Percentiles rank a stretch among this genome's conserved stretches.
These are phyloP conservation scores for Eustalomyia histrio DNA, from an alignment of 2,888 invertebrate genomes.

Conservation along the genomic window DNA sequence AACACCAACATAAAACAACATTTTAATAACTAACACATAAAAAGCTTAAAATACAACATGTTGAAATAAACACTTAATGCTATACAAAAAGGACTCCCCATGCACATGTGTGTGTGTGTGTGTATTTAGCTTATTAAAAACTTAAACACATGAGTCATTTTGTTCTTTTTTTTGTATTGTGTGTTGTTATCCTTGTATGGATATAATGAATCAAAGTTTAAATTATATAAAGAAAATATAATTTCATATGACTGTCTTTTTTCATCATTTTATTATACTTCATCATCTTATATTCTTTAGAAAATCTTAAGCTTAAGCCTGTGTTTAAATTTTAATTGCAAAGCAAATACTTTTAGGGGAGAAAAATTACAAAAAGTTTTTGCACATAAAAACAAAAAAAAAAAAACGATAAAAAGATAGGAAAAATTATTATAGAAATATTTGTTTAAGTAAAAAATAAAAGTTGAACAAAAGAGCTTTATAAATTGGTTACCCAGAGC, in stretches of 20 bases:
- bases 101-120: conserved; percentile 2
- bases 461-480: conserved; percentile 53
- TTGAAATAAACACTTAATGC: conserved; percentile 42
- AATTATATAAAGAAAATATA: conserved; percentile 1
- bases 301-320: conserved; percentile 57
- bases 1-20: conserved; percentile 45
- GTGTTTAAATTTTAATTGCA: conserved; percentile 63
- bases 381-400: conserved; percentile 25
- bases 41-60: conserved; percentile 36
- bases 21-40: conserved; percentile 53
- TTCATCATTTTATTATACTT: conserved; percentile 5
- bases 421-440: conserved; percentile 49
- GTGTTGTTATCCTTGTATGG: conserved; percentile 21
- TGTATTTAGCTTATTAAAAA: conserved; percentile 51
- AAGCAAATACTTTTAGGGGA: conserved; percentile 61
- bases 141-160: conserved; percentile 44
- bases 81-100: neutral
- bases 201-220: conserved; percentile 52
- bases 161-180: conserved; percentile 37
- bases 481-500: conserved; percentile 66
- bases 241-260: conserved; percentile 2
- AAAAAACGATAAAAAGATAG: conserved; percentile 6
- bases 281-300: neutral
- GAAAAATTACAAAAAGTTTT: conserved; percentile 55
- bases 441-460: conserved; percentile 46